Evolutionary conservation across 2,888 invertebrate species (phyloP).

Genomic region (Stenurella melanura): DNA sequence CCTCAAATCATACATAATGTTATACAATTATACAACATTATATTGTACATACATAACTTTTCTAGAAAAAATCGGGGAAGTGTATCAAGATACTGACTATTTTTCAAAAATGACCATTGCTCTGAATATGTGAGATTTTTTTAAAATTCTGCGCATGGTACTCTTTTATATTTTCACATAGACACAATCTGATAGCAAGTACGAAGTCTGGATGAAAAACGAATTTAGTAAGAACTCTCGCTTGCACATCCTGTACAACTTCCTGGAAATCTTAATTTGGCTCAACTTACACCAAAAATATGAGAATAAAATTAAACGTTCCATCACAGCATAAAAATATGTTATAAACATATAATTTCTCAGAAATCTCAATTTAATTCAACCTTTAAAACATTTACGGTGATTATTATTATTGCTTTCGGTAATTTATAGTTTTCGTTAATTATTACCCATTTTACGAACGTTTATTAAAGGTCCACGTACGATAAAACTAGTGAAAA

Average conservation of each 20-base stretch:
- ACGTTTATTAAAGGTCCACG: conserved; percentile 9
- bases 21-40: too few relatives aligned
- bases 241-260: background rate
- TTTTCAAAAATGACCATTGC: too few relatives aligned
- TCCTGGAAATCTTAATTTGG: conserved; percentile 1
- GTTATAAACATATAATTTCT: conserved; percentile 17
- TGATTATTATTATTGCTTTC: conserved; percentile 14
- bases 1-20: too few relatives aligned
- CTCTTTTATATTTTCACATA: too few relatives aligned
- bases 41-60: too few relatives aligned
- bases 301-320: conserved; percentile 5
- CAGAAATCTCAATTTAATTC: conserved; percentile 12
- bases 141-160: too few relatives aligned
- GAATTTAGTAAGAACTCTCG: too few relatives aligned
- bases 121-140: too few relatives aligned
- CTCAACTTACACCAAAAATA: background rate
- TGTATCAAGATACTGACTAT: too few relatives aligned
- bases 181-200: too few relatives aligned
- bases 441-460: conserved; percentile 32
- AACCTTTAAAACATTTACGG: conserved; percentile 5
- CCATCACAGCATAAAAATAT: background rate
- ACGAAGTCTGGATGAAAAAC: too few relatives aligned
- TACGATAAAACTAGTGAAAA: conserved; percentile 24
- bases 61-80: too few relatives aligned
- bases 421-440: conserved; percentile 32